Conservation (phyloP, 2,113 vertebrate species). For the Gavialis gangeticus region DNA sequence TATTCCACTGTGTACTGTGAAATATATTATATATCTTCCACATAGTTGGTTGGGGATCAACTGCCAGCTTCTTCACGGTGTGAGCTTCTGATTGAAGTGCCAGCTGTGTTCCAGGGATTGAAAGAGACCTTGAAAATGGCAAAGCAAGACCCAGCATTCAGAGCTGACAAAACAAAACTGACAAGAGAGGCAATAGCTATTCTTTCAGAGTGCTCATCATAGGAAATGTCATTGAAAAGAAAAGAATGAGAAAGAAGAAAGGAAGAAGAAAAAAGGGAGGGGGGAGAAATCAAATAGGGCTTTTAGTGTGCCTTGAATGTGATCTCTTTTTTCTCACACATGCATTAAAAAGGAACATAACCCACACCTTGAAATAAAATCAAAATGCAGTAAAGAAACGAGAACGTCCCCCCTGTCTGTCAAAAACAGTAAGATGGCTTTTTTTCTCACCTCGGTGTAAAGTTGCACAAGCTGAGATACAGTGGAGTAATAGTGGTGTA, state of each 20-base stretch:
- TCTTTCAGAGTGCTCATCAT: conserved; percentile 67
- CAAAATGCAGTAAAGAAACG: neutral
- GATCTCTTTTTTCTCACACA: conserved; percentile 22
- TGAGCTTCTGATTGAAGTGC: conserved; percentile 79
- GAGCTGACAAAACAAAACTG: conserved; percentile 79
- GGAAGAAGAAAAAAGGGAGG: neutral
- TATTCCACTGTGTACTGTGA: conserved; percentile 67
- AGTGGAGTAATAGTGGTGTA: neutral
- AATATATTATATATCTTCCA: conserved; percentile 70
- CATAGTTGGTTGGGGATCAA: conserved; percentile 71
- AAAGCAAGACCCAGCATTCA: conserved; percentile 76
- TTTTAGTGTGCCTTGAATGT: conserved; percentile 47
- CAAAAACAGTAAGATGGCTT: neutral
- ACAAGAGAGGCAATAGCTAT: conserved; percentile 69
- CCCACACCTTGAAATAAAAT: conserved; percentile 11
- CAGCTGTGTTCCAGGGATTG: conserved; percentile 80
- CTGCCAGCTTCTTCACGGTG: conserved; percentile 76
- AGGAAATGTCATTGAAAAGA: conserved; percentile 71
- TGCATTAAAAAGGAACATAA: neutral
- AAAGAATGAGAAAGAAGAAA: conserved; percentile 26
- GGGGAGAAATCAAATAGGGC: conserved; percentile 28
- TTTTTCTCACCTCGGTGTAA: neutral
- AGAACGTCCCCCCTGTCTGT: neutral
- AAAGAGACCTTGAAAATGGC: conserved; percentile 83
- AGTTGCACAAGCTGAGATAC: neutral